Evolutionary conservation across 2,888 invertebrate species (phyloP), one percentile per base, ranked within the genome.

Genomic region (Schizotus pectinicornis): DNA sequence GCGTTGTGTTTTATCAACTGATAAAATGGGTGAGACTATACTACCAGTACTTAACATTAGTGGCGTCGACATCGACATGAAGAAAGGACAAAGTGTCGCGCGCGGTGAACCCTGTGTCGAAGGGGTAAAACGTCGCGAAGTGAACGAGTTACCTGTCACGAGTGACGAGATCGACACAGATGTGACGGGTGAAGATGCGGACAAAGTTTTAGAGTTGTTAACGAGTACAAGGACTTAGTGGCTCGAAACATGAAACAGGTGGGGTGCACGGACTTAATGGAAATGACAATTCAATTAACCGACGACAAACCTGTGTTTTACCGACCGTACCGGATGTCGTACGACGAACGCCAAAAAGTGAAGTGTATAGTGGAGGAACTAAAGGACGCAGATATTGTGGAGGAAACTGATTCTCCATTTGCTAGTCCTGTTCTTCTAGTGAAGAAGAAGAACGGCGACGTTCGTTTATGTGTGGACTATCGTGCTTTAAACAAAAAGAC

Each of bases 351-450:
- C 41, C 14, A 58, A 38, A 49, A 52, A 7, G 57, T 58, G 8
- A 33, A 39, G n/a, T 47, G 41, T 1, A 59, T 51, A 3, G 57
- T 58, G 7, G 9, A 38, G 1, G 59, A 59, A n/a, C 30, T 59
- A 9, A 9, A 34, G 37, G 59, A 59, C 3, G 43, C 41, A 1
- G 34, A 37, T 3, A 58, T 58, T 7, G 36, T 58, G 7, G 42
- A 43, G 35, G 46, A 51, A 34, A 37, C 51, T 7, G 12, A 39
- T 13, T 52, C 57, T 9, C 42, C 60, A 3, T 60, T 46, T 37
- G 35, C 51, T 3, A 58, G 60, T 13, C 60, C 60, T 6, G 45
- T 58, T n/a, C 12, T 59, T 1, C 22, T 57, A 8, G 56, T 59
- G 31, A 56, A 51, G 22, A 59, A 59, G 41, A 57, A 57, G 11